phyloP scores from a whole-genome alignment of 1,140 invertebrate genomes.

The Drosophila bocqueti region DNA sequence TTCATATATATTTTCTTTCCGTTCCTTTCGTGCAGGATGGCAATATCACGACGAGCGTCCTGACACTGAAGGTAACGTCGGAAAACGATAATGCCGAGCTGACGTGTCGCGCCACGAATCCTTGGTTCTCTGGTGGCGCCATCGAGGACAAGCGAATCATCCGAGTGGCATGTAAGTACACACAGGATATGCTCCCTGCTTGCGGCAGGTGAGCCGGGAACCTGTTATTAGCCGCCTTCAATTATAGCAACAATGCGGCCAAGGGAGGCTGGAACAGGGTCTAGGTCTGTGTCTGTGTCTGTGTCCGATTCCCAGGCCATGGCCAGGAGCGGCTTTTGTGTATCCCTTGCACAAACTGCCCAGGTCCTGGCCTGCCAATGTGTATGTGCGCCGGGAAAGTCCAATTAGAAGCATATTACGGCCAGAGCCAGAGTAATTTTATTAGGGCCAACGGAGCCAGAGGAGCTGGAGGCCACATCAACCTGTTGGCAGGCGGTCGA shows the following conservation, averaged over 20 bases:
- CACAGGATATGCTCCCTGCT: conserved; percentile 18
- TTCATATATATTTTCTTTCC: background rate
- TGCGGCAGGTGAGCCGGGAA: conserved; percentile 38
- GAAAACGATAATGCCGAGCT: conserved; percentile 93
- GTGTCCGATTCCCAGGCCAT: conserved; percentile 11
- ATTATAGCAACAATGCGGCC: conserved; percentile 33
- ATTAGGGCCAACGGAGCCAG: conserved; percentile 52
- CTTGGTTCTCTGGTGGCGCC: conserved; percentile 92
- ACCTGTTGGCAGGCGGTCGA: conserved; percentile 57
- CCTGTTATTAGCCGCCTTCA: conserved; percentile 40
- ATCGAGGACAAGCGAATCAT: conserved; percentile 91
- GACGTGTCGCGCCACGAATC: conserved; percentile 95
- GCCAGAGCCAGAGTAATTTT: conserved; percentile 70
- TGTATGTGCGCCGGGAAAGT: conserved; percentile 46
- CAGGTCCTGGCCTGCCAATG: conserved; percentile 11
- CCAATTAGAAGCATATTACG: conserved; percentile 78
- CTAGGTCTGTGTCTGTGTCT: background rate
- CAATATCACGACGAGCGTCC: conserved; percentile 90
- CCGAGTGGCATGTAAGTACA: conserved; percentile 93
- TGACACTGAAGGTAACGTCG: conserved; percentile 90
- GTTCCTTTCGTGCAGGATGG: conserved; percentile 85
- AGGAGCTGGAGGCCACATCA: conserved; percentile 35
- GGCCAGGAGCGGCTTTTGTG: conserved; percentile 47
- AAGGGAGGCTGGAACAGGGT: conserved; percentile 2
- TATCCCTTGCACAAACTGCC: conserved; percentile 34